A percentile compares a stretch with the other conserved stretches of the same genome.
Conservation (phyloP, 1,140 invertebrate genomes). For the Potamilus streckersoni region DNA sequence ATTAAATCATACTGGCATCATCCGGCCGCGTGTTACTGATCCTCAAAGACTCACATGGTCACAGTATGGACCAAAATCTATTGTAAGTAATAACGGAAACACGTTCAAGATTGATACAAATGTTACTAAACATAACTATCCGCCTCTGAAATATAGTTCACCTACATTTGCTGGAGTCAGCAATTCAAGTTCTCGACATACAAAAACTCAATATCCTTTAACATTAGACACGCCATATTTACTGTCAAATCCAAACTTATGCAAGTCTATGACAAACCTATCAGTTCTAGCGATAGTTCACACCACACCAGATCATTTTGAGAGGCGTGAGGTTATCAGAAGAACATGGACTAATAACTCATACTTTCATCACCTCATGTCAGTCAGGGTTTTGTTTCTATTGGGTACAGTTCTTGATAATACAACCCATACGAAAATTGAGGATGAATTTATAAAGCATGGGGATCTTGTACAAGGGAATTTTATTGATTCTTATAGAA, state of each 20-base stretch:
- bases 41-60: too few species aligned
- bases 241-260: conserved; percentile 44
- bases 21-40: too few species aligned
- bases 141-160: too few species aligned
- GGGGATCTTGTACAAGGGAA: conserved; percentile 59
- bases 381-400: conserved; percentile 73
- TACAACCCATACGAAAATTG: conserved; percentile 29
- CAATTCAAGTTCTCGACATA: too few species aligned
- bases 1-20: too few species aligned
- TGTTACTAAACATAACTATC: too few species aligned
- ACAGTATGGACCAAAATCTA: too few species aligned
- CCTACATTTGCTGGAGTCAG: too few species aligned
- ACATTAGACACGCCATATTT: conserved; percentile 33
- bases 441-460: conserved; percentile 39
- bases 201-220: conserved; percentile 28
- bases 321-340: conserved; percentile 45
- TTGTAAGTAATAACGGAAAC: too few species aligned
- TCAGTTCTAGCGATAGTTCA: conserved; percentile 51
- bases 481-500: conserved; percentile 60
- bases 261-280: conserved; percentile 33
- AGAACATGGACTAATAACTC: conserved; percentile 58
- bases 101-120: too few species aligned
- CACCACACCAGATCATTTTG: conserved; percentile 45
- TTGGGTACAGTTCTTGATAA: conserved; percentile 73
- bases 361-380: conserved; percentile 31